A percentile compares a stretch with the other conserved stretches of the same genome.
Evolutionary conservation across 2,113 vertebrate species (phyloP).

Genomic region (Dipodomys merriami): DNA sequence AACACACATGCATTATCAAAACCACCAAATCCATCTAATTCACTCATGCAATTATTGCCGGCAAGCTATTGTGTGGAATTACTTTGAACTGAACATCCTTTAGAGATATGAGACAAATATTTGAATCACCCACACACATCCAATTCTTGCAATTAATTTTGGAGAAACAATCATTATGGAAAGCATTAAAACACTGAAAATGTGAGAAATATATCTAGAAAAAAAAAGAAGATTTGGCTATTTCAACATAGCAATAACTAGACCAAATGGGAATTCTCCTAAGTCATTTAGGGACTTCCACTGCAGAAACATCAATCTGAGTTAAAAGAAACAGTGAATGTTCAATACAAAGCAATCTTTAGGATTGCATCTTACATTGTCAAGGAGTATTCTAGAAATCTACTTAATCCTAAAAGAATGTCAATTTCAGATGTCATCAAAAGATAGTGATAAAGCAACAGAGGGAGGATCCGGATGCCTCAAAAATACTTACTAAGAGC

Average conservation of each 20-base stretch:
- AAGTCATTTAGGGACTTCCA: background rate
- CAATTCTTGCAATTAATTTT: background rate
- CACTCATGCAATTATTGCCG: background rate
- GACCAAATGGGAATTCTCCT: background rate
- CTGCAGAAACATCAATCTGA: background rate
- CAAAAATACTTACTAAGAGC: too few relatives aligned
- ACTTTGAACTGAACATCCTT: background rate
- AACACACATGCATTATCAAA: background rate
- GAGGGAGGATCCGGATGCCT: background rate
- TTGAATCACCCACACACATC: background rate
- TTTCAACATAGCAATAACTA: background rate
- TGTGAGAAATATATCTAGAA: background rate
- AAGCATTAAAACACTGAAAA: background rate
- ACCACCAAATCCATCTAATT: background rate
- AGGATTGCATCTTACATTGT: background rate
- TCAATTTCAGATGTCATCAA: background rate
- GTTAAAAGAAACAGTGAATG: background rate
- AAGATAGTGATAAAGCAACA: background rate
- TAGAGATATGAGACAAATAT: background rate
- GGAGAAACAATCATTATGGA: background rate
- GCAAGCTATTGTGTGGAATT: background rate
- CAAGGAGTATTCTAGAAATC: background rate
- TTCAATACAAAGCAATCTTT: background rate
- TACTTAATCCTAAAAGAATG: background rate
- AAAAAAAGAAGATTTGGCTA: background rate